Base-by-base conservation (phyloP, 2,113 vertebrate genomes). In the Pholis gunnellus region DNA sequence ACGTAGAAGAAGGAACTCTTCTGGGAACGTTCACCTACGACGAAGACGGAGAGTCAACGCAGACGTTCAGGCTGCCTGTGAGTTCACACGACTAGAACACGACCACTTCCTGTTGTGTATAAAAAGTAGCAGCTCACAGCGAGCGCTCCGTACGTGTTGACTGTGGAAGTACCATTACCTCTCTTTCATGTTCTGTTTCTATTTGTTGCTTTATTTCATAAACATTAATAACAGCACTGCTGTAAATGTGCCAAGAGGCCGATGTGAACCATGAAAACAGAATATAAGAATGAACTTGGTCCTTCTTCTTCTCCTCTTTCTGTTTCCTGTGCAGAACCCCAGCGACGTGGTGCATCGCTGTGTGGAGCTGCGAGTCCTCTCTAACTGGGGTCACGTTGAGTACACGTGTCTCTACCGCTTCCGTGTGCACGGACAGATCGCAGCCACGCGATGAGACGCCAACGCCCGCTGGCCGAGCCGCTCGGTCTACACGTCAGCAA, bases 381-480 rank as follows among this genome's bases (percentile, higher is more conserved):
- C 94, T 64, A 99, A 99, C 76, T 99, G 98, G 98, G 98, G 98
- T 66, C 97, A 99, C 71, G 94, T 97, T 0, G 96, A 99, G 18
- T 99, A 99, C 68, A 99, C 98, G 9, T 99, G 98, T 82, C 94
- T 99, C 85, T 99, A 99, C 91, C 98, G 98, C 75, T 99, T 99
- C 96, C 94, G 98, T 0, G 97, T 99, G 48, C 98, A 99, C 0
- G 98, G 98, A 52, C 94, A 95, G 67, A 82, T 93, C 5, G 38
- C 76, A 31, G 25, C 83, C n/a, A 69, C 59, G 7, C 29, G 2
- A 18, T 92, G 78, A 92, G 29, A 31, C 29, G 29, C 34, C 34
- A 6, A 5, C 34, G 4, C 31, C 3, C 31, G 34, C 34, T 34
- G 34, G 6, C 34, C 34, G 34, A 34, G 34, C 31, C 31, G 4